Evolutionary conservation across 2,113 vertebrate genomes (phyloP).

Genomic region (Oryzias woworae): DNA sequence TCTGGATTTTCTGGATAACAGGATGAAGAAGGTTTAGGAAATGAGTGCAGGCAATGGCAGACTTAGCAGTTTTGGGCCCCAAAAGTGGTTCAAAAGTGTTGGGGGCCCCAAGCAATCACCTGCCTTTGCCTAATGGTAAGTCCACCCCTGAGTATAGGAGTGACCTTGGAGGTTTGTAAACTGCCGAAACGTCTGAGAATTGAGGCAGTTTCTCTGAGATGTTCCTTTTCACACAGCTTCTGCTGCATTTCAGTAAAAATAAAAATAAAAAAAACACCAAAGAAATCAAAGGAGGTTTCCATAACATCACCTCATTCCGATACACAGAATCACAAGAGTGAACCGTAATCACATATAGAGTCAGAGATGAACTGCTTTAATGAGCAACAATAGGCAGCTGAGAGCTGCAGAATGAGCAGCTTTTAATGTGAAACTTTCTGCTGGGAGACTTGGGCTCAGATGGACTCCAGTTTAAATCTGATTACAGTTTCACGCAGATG

Average conservation of each 20-base stretch:
- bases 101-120: too few relatives aligned
- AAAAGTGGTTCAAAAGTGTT: too few relatives aligned
- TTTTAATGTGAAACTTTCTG: slow-evolving; percentile 30
- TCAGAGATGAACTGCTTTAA: slow-evolving; percentile 38
- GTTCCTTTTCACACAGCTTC: background rate
- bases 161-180: background rate
- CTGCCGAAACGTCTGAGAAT: background rate
- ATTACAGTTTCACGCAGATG: background rate
- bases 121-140: too few relatives aligned
- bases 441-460: slow-evolving; percentile 15
- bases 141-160: background rate
- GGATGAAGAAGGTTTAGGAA: too few relatives aligned
- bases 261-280: background rate
- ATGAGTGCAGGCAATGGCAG: too few relatives aligned
- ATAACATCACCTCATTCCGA: slow-evolving; percentile 1
- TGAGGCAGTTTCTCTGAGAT: accelerated
- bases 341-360: slow-evolving; percentile 44
- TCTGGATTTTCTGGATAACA: too few relatives aligned
- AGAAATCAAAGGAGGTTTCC: slow-evolving; percentile 7
- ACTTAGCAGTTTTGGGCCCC: too few relatives aligned
- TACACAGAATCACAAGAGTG: slow-evolving; percentile 8
- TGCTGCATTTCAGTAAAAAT: background rate
- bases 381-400: slow-evolving; percentile 51
- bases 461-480: background rate
- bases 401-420: slow-evolving; percentile 38